Conservation (phyloP, 1,140 invertebrate species). For the Pseudomyrmex cubaensis region DNA sequence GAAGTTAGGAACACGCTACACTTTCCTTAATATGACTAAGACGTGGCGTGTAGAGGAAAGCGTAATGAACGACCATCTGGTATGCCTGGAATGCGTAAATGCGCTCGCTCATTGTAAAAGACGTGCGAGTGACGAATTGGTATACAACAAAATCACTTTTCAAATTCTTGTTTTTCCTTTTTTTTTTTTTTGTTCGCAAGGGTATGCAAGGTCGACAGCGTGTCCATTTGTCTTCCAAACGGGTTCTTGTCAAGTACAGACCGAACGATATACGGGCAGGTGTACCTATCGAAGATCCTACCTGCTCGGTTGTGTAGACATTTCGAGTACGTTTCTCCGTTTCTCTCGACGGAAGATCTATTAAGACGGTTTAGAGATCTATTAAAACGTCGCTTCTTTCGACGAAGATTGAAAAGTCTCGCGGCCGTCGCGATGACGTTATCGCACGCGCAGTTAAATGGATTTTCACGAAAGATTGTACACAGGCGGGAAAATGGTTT, state of each 20-base stretch:
- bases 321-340: slow-evolving; percentile 48
- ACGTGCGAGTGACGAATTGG: slow-evolving; percentile 36
- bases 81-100: slow-evolving; percentile 15
- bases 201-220: slow-evolving; percentile 59
- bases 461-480: not conserved
- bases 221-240: slow-evolving; percentile 68
- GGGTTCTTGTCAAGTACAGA: slow-evolving; percentile 69
- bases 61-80: not conserved
- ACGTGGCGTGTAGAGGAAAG: not conserved
- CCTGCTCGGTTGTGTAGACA: slow-evolving; percentile 58
- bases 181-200: slow-evolving; percentile 33
- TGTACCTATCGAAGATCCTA: slow-evolving; percentile 63
- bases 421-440: slow-evolving; percentile 2
- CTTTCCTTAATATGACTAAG: slow-evolving; percentile 20
- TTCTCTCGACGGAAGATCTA: slow-evolving; percentile 27
- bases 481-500: slow-evolving; percentile 15
- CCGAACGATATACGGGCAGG: slow-evolving; percentile 60
- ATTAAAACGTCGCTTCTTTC: slow-evolving; percentile 18
- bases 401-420: slow-evolving; percentile 45
- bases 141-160: slow-evolving; percentile 66
- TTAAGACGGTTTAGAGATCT: slow-evolving; percentile 28
- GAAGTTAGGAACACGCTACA: not conserved
- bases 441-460: slow-evolving; percentile 41
- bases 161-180: slow-evolving; percentile 60
- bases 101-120: slow-evolving; percentile 28